Evolutionary conservation across 2,888 invertebrate genomes (phyloP).

Genomic region (Theodoxus fluviatilis): DNA sequence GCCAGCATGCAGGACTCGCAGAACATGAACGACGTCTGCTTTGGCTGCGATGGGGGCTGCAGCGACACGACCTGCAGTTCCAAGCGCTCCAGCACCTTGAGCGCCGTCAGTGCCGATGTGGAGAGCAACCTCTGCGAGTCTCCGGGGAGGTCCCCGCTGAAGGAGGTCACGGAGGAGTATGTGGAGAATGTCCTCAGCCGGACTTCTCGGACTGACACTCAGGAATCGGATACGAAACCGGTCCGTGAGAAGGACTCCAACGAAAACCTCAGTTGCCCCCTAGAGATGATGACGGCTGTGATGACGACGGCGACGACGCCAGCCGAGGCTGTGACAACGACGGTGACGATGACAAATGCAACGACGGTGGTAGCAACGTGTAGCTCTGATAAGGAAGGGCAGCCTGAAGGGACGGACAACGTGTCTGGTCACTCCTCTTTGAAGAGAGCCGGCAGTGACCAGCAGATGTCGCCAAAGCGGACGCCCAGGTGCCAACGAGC

Average conservation of each 20-base stretch:
- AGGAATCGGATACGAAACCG: slow-evolving; percentile 27
- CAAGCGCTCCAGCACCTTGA: slow-evolving; percentile 46
- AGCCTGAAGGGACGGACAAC: too few relatives aligned
- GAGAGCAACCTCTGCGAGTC: slow-evolving; percentile 55
- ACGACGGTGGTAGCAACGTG: too few relatives aligned
- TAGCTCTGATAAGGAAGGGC: too few relatives aligned
- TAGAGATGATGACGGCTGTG: slow-evolving; percentile 31
- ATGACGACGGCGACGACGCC: too few relatives aligned
- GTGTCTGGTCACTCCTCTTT: too few relatives aligned
- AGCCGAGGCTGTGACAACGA: too few relatives aligned
- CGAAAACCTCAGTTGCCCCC: slow-evolving; percentile 52
- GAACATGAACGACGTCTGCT: slow-evolving; percentile 62
- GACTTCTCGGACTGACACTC: too few relatives aligned
- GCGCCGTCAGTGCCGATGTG: slow-evolving; percentile 49
- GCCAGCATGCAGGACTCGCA: slow-evolving; percentile 39
- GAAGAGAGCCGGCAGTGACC: slow-evolving; percentile 36
- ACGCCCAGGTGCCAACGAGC: too few relatives aligned
- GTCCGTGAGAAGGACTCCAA: slow-evolving; percentile 54
- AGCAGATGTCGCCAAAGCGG: slow-evolving; percentile 29
- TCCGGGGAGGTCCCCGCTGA: slow-evolving; percentile 42
- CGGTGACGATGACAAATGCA: too few relatives aligned
- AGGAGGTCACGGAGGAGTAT: too few relatives aligned
- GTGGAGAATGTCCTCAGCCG: slow-evolving; percentile 35
- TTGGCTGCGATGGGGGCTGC: slow-evolving; percentile 61
- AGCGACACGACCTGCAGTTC: slow-evolving; percentile 55